Base-by-base conservation (phyloP, 2,888 invertebrate species). In the Ephialtes manifestator region DNA sequence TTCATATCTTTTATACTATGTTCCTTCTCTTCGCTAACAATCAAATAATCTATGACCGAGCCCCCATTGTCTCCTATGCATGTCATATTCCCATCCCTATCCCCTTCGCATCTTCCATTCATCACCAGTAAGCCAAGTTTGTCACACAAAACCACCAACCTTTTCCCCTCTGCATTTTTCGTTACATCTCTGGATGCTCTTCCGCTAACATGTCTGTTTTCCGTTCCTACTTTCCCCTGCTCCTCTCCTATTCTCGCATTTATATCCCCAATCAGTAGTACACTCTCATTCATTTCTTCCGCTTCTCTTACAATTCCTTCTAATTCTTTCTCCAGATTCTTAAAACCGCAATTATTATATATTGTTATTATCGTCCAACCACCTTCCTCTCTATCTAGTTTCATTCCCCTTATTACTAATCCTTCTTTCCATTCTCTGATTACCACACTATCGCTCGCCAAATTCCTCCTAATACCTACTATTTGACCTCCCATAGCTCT, bases 401-500 rank as follows among this genome's bases (percentile, higher is more conserved):
- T 43, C 1, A 86, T 1, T 0, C 72, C 81, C 24, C 71, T 67
- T 35, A 84, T 67, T 3, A 72, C 51, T 13, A 77, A 15, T 1
- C 77, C 78, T 28, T 67, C 63, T 18, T 70, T 71, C 83, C 83
- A 86, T 11, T 68, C 24, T 15, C n/a, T 55, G 5, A 75, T 24
- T n/a, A 18, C 5, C 28, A 60, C 39, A 2, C 24, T n/a, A 15
- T 48, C 35, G 3, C 28, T 46, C 4, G 70, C 13, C 35, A 35
- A 35, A 20, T 20, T 72, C 15, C 77, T 85, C 53, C 39, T 79
- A 24, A 81, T 31, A 13, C 71, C 83, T 15, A 87, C 39, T 8
- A 83, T 4, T 3, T 84, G 82, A 0, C 83, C 84, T 20, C 84
- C 80, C 15, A 51, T 81, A 4, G 77, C 80, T 58, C 79, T 79